Evolutionary conservation across 2,113 vertebrate species (phyloP).

Genomic region (Anolis sagrei): DNA sequence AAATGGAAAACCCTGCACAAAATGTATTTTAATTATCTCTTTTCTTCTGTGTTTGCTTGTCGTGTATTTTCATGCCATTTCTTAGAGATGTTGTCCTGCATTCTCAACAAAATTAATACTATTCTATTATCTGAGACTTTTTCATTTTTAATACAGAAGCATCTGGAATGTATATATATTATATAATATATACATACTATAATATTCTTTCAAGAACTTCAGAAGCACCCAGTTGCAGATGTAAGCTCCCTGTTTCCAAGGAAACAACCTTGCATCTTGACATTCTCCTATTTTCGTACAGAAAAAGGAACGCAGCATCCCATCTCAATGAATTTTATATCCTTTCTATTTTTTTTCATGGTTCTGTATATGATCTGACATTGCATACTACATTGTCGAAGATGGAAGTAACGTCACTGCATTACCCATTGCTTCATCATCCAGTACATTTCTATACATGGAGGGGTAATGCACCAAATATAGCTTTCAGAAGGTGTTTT

Average conservation of each 20-base stretch:
- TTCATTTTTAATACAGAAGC: conserved; percentile 46
- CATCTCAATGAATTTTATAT: conserved; percentile 43
- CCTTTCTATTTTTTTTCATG: conserved; percentile 31
- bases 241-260: conserved; percentile 46
- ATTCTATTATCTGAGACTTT: conserved; percentile 34
- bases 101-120: conserved; percentile 46
- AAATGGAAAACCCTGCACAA: conserved; percentile 76
- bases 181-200: conserved; percentile 38
- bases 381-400: conserved; percentile 21
- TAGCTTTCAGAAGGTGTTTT: background rate
- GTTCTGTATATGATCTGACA: conserved; percentile 7
- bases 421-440: conserved; percentile 33
- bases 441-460: conserved; percentile 6
- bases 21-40: conserved; percentile 78
- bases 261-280: conserved; percentile 40
- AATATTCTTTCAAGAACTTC: conserved; percentile 30
- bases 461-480: background rate
- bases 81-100: conserved; percentile 63
- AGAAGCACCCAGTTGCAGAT: conserved; percentile 24
- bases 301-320: conserved; percentile 53
- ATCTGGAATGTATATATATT: conserved; percentile 49
- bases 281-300: conserved; percentile 40
- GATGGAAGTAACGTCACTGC: background rate
- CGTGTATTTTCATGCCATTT: conserved; percentile 71
- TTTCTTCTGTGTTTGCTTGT: conserved; percentile 80